A percentile compares a stretch with the other conserved stretches of the same genome.
phyloP scores from a whole-genome alignment of 2,888 invertebrate species.

The Lithophane socia region DNA sequence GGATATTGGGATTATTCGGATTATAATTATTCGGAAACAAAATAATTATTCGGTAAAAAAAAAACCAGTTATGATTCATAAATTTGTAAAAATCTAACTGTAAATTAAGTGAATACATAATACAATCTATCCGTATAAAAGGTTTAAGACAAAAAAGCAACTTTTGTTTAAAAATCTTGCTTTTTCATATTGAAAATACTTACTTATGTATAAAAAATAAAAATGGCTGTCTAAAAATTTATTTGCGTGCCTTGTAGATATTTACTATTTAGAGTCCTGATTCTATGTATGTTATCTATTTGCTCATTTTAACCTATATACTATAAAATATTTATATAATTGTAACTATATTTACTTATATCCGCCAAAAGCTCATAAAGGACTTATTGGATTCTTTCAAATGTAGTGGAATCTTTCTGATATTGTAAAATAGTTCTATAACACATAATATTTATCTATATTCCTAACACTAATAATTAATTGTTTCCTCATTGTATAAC shows the following conservation, averaged over 20 bases:
- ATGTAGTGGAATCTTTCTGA: constrained; percentile 74
- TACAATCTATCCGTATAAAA: constrained; percentile 40
- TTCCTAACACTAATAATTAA: constrained; percentile 44
- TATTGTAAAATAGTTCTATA: constrained; percentile 61
- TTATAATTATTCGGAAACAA: constrained; percentile 28
- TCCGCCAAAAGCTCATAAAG: constrained; percentile 58
- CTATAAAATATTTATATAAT: constrained; percentile 12
- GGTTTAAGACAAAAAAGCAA: constrained; percentile 11
- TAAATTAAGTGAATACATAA: constrained; percentile 20
- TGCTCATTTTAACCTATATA: constrained; percentile 42
- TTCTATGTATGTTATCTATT: constrained; percentile 48
- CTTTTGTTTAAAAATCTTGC: not conserved
- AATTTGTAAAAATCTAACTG: constrained; percentile 25
- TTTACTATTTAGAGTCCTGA: constrained; percentile 51
- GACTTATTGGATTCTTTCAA: constrained; percentile 65
- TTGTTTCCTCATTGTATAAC: constrained; percentile 50
- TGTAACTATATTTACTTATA: constrained; percentile 22
- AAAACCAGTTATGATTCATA: constrained; percentile 31
- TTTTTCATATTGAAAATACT: constrained; percentile 21
- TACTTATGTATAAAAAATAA: not conserved
- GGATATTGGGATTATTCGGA: constrained; percentile 7
- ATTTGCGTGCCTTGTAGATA: constrained; percentile 79
- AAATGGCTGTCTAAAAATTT: constrained; percentile 64
- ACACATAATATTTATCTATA: constrained; percentile 56
- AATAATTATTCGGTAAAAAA: constrained; percentile 29